Conservation (phyloP, 2,113 vertebrate genomes). For the Athene noctua region DNA sequence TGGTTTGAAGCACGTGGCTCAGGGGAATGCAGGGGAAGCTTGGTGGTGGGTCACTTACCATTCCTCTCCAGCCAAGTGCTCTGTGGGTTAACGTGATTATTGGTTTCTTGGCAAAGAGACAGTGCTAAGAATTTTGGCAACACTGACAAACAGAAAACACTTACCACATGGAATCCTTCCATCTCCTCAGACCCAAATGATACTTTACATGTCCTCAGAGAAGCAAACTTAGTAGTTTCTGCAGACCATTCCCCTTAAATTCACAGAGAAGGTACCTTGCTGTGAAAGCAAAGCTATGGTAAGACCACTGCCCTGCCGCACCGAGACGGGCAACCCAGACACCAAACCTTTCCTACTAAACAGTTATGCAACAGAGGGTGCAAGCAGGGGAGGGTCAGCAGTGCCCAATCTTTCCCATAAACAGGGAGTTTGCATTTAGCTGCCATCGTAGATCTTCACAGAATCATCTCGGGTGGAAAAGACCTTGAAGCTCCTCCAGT, state of each 20-base stretch:
- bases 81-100: not conserved
- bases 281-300: not conserved
- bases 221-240: accelerated
- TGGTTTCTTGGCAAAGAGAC: not conserved
- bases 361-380: not conserved
- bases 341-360: not conserved
- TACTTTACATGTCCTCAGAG: not conserved
- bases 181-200: not conserved
- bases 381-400: not conserved
- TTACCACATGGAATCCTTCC: not conserved
- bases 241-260: not conserved
- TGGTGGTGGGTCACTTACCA: not conserved
- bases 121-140: not conserved
- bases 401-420: not conserved
- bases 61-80: not conserved
- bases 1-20: not conserved
- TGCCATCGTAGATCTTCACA: not conserved
- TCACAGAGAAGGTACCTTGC: not conserved
- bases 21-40: not conserved
- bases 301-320: not conserved
- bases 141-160: not conserved
- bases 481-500: no score
- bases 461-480: no score
- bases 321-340: not conserved
- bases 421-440: not conserved